Evolutionary conservation across 2,888 invertebrate genomes (phyloP).

Genomic region (Philonicus albiceps): DNA sequence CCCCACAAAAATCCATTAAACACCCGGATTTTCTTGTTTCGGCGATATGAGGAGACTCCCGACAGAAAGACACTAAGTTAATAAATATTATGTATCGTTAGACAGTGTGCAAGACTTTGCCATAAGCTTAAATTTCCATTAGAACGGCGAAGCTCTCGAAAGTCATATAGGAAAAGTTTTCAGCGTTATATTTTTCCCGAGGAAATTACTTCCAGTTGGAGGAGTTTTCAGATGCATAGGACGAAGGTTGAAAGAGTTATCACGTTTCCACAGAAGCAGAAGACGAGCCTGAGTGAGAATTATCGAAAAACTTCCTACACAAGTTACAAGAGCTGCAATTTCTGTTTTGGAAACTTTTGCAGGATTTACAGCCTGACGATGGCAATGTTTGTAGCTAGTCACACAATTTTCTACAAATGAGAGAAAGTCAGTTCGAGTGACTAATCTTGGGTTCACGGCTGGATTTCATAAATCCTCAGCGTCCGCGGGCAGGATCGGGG

Average conservation of each 20-base stretch:
- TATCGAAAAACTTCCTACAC: conserved; percentile 14
- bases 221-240: conserved; percentile 7
- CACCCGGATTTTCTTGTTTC: background rate
- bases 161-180: background rate
- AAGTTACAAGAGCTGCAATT: background rate
- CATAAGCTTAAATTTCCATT: conserved; percentile 24
- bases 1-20: background rate
- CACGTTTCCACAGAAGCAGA: background rate
- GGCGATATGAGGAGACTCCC: background rate
- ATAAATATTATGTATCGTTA: background rate
- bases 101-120: background rate
- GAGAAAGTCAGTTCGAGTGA: background rate
- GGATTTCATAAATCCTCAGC: conserved; percentile 3
- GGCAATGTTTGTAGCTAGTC: background rate
- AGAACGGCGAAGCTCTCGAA: background rate
- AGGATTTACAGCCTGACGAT: conserved; percentile 1
- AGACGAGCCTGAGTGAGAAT: conserved; percentile 7
- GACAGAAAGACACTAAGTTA: background rate
- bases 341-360: background rate
- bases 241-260: conserved; percentile 3
- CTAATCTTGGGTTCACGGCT: background rate
- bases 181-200: background rate
- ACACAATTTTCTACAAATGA: background rate
- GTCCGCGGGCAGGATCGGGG: background rate
- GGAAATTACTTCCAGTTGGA: background rate